These are phyloP conservation scores for Zaprionus bogoriensis DNA, from an alignment of 2,888 invertebrate genomes.

Conservation along the genomic window DNA sequence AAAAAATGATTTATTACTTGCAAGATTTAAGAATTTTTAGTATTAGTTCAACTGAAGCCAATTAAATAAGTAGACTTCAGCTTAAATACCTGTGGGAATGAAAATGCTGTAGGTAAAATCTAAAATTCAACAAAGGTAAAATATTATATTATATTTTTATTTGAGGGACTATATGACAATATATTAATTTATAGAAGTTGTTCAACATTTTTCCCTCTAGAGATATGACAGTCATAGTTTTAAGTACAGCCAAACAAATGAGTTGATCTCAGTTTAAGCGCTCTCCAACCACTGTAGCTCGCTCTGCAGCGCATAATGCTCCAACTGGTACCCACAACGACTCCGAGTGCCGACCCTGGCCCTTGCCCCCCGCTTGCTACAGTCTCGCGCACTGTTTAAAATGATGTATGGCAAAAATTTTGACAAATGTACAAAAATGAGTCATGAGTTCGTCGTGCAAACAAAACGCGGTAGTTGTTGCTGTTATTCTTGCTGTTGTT, in stretches of 20 bases:
- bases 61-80: too few species aligned
- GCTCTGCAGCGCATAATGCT: constrained; percentile 27
- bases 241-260: not conserved
- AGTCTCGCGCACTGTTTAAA: constrained; percentile 68
- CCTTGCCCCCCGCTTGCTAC: not conserved
- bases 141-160: too few species aligned
- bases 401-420: constrained; percentile 79
- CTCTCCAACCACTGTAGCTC: constrained; percentile 21
- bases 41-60: too few species aligned
- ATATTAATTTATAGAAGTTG: too few species aligned
- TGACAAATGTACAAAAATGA: constrained; percentile 80
- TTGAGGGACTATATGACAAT: too few species aligned
- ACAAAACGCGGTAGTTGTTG: constrained; percentile 64
- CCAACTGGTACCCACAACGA: constrained; percentile 33
- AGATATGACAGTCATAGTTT: not conserved
- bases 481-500: constrained; percentile 23
- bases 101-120: too few species aligned
- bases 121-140: too few species aligned
- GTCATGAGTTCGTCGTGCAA: constrained; percentile 77
- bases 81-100: too few species aligned
- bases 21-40: too few species aligned
- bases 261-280: not conserved
- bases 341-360: not conserved
- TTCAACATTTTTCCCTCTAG: not conserved
- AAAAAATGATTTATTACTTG: not conserved